Base-by-base conservation (phyloP, 2,113 vertebrate species). In the Ptilonorhynchus violaceus region DNA sequence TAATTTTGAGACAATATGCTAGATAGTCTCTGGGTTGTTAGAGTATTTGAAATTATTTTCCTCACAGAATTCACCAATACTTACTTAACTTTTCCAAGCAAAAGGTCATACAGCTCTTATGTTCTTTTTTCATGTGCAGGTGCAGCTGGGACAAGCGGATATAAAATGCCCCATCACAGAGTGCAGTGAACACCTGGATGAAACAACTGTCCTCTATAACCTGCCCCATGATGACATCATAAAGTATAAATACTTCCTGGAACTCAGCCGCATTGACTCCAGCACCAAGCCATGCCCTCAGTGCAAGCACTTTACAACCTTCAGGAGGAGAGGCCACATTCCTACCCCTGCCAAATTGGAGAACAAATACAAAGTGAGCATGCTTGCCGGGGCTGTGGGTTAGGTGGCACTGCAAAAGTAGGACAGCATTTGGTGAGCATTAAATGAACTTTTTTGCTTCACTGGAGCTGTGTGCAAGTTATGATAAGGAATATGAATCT, bases 271-370 rank as follows among this genome's bases (percentile, higher is more conserved):
- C 91, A 98, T 99, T 88, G 99, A 99, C 98, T 98, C 99, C 52
- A 99, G 99, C 98, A 99, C 99, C 94, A 99, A 99, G 96, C 99
- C 99, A 60, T 99, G 99, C 92, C 99, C 99, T 59, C 99, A 99
- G 96, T 99, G 99, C 98, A 99, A 98, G 97, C 98, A 98, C 93
- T 99, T 99, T 98, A 99, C 99, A 91, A 99, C 99, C 33, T 98
- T 99, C 97, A 99, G 98, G 98, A 98, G 96, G 92, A 98, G 97
- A 97, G 97, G 98, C 98, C 98, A 98, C 97, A 98, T 98, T 96
- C 98, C 98, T 91, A 98, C 97, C 73, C 98, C 98, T 88, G 98
- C 97, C 98, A 99, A 98, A 98, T 97, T 98, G 23, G 99, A 99
- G 97, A 99, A 98, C 98, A 99, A 99, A 97, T 99, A 99, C 97